Percentiles rank a stretch among this genome's conserved stretches.
phyloP scores from a whole-genome alignment of 2,113 vertebrate genomes.

The Myotis lucifugus region DNA sequence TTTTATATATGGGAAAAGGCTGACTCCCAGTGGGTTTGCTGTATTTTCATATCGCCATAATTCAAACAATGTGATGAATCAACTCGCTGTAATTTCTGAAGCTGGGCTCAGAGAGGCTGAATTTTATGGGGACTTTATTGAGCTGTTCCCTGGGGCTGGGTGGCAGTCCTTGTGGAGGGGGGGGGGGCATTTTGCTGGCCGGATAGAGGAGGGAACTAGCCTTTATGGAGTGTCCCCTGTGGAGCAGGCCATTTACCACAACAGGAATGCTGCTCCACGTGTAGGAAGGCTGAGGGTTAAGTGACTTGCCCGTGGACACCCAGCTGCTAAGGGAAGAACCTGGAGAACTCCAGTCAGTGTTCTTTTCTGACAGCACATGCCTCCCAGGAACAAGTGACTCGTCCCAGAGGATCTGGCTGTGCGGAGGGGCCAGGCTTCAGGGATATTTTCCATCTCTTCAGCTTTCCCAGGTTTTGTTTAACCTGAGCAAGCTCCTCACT shows the following conservation, averaged over 20 bases:
- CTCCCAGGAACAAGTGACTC: neutral
- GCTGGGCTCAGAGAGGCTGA: constrained; percentile 69
- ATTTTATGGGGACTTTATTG: constrained; percentile 71
- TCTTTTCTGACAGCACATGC: neutral
- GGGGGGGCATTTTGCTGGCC: neutral
- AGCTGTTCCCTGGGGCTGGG: constrained; percentile 61
- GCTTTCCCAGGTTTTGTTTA: neutral
- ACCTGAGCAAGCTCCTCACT: neutral
- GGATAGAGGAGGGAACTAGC: neutral
- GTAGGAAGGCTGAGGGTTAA: neutral
- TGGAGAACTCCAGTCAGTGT: neutral
- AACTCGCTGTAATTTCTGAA: constrained; percentile 73
- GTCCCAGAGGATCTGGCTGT: neutral
- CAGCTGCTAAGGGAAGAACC: neutral
- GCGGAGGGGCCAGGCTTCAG: neutral
- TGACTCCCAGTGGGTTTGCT: constrained; percentile 83
- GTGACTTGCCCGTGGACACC: neutral
- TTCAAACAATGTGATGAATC: constrained; percentile 85
- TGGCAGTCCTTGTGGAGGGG: constrained; percentile 24
- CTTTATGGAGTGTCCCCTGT: constrained; percentile 4
- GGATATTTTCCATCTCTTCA: neutral
- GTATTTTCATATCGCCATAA: constrained; percentile 83
- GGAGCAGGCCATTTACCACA: neutral
- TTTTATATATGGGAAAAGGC: constrained; percentile 84
- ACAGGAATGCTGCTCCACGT: neutral